Evolutionary conservation across 2,113 vertebrate species (phyloP).

Genomic region (Scartelaos histophorus): DNA sequence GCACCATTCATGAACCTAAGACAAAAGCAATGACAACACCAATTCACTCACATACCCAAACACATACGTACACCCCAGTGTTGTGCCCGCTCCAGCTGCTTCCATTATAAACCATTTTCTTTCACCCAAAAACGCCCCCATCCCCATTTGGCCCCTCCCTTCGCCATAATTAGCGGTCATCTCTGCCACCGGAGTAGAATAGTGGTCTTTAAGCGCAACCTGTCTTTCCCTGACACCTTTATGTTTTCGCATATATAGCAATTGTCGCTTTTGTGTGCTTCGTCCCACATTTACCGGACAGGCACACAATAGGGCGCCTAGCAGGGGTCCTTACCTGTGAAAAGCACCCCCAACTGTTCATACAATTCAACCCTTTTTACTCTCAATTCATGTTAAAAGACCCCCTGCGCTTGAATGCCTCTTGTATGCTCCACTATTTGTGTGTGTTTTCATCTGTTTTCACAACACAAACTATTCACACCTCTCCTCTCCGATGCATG

Average conservation of each 20-base stretch:
- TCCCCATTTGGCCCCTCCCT: conserved; percentile 50
- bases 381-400: conserved; percentile 66
- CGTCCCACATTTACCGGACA: conserved; percentile 71
- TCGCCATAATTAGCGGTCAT: conserved; percentile 75
- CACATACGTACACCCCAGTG: conserved; percentile 32
- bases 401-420: conserved; percentile 61
- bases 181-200: conserved; percentile 70
- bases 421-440: conserved; percentile 69
- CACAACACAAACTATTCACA: conserved; percentile 75
- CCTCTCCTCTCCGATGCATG: conserved; percentile 54
- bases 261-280: conserved; percentile 76
- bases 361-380: conserved; percentile 63
- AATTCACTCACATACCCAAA: conserved; percentile 46
- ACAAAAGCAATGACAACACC: conserved; percentile 46
- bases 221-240: conserved; percentile 76
- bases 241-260: conserved; percentile 70
- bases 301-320: conserved; percentile 70
- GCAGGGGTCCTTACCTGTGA: conserved; percentile 80
- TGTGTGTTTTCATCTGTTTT: conserved; percentile 74
- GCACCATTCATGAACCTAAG: conserved; percentile 23
- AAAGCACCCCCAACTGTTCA: conserved; percentile 74
- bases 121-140: conserved; percentile 50
- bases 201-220: conserved; percentile 74
- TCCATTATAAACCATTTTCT: conserved; percentile 67
- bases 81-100: conserved; percentile 63